A percentile compares a stretch with the other conserved stretches of the same genome.
Evolutionary conservation across 2,888 invertebrate species (phyloP).

Genomic region (Schizotus pectinicornis): DNA sequence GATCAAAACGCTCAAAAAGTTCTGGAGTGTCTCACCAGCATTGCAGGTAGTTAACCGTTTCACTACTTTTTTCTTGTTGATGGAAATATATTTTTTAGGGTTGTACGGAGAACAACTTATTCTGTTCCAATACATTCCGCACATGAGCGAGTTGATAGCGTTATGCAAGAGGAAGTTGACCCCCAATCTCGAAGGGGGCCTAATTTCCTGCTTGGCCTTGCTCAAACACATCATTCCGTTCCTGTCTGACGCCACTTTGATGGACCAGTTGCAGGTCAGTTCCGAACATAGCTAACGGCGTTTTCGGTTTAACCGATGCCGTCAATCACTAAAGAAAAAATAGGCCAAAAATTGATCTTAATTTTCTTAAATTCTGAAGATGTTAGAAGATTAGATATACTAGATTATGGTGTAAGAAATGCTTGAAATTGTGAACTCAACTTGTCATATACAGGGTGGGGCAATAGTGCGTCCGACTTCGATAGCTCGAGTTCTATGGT

Average conservation of each 20-base stretch:
- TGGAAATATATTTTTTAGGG: conserved; percentile 58
- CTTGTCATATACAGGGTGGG: background rate
- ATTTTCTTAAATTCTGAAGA: background rate
- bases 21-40: conserved; percentile 87
- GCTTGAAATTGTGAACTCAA: background rate
- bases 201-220: conserved; percentile 83
- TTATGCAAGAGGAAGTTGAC: conserved; percentile 83
- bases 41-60: conserved; percentile 72
- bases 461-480: too few relatives aligned
- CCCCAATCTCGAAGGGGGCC: conserved; percentile 83
- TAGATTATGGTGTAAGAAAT: background rate
- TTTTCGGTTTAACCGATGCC: too few relatives aligned
- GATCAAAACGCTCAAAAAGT: conserved; percentile 86
- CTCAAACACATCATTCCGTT: conserved; percentile 81
- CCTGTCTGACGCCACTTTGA: conserved; percentile 81
- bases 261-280: conserved; percentile 83
- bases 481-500: too few relatives aligned
- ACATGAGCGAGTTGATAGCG: conserved; percentile 84
- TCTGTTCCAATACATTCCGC: conserved; percentile 87
- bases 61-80: background rate
- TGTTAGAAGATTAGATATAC: background rate
- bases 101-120: conserved; percentile 89
- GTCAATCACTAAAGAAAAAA: too few relatives aligned
- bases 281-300: background rate
- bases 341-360: too few relatives aligned